Base-by-base conservation (phyloP, 2,888 invertebrate genomes). In the Druceiella hillmani region DNA sequence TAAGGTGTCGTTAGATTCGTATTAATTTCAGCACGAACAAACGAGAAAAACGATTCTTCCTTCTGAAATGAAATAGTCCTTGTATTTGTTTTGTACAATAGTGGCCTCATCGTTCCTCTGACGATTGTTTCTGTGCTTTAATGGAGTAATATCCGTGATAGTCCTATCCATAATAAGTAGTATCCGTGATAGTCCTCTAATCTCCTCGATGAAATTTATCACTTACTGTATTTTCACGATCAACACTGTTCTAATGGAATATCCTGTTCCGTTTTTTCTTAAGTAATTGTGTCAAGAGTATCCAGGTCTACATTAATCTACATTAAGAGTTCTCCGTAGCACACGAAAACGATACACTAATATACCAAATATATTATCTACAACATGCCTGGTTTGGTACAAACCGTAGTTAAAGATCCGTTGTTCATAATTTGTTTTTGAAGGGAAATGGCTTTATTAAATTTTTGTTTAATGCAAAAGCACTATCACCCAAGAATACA, bases 241-340 rank as follows among this genome's bases (percentile, higher is more conserved):
- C 25, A 25, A 25, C 25, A 25, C 25, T 11, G 10, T 10, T 25
- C n/a, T 10, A 12, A 25, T 10, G n/a, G 10, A 15, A 34, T 42
- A 45, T 11, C 10, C 11, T 45, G 37, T 29, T 13, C n/a, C 30
- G 7, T 30, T 41, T n/a, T 43, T 46, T 29, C 40, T 41, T 11
- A 43, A 36, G 40, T 33, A 45, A 33, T 44, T 44, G 36, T 46
- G 46, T 45, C n/a, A n/a, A n/a, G n/a, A n/a, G n/a, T n/a, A n/a
- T n/a, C n/a, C n/a, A n/a, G n/a, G n/a, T n/a, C n/a, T n/a, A n/a
- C n/a, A n/a, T n/a, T n/a, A n/a, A n/a, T n/a, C n/a, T n/a, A n/a
- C n/a, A n/a, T n/a, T n/a, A n/a, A n/a, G n/a, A n/a, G n/a, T n/a
- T n/a, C n/a, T n/a, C n/a, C n/a, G n/a, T n/a, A n/a, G n/a, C n/a